Percentiles rank a stretch among this genome's conserved stretches.
These are phyloP conservation scores for Eonycteris spelaea DNA, from an alignment of 2,113 vertebrate species.

Conservation along the genomic window DNA sequence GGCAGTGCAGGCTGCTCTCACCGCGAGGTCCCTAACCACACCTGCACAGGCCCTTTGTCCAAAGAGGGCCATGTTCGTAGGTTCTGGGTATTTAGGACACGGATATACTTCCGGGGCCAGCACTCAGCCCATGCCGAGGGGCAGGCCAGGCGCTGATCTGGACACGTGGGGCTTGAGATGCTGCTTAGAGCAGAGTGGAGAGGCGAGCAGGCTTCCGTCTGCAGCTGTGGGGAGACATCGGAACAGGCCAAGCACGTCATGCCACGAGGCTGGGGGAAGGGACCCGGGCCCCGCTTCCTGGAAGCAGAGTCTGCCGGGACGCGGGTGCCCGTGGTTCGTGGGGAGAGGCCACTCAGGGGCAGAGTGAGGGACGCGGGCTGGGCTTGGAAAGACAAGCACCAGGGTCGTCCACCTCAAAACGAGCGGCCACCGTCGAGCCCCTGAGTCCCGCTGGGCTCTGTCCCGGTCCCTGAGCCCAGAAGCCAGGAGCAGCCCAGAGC, in stretches of 20 bases:
- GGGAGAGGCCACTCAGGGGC: rapidly evolving
- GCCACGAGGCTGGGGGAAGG: background rate
- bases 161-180: rapidly evolving
- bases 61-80: rapidly evolving
- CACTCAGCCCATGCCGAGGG: background rate
- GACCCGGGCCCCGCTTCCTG: rapidly evolving
- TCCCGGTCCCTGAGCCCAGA: background rate
- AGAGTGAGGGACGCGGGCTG: too few relatives aligned
- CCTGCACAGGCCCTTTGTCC: background rate
- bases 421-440: too few relatives aligned
- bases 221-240: rapidly evolving
- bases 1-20: too few relatives aligned
- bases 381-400: rapidly evolving
- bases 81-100: background rate
- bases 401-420: too few relatives aligned
- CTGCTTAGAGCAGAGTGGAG: background rate
- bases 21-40: background rate
- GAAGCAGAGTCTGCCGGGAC: background rate
- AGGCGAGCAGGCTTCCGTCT: rapidly evolving
- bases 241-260: too few relatives aligned
- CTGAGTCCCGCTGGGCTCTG: background rate
- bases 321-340: rapidly evolving
- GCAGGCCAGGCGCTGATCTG: background rate
- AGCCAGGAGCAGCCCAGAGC: rapidly evolving
- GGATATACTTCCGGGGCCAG: background rate